A percentile compares a stretch with the other conserved stretches of the same genome.
Conservation (phyloP, 2,113 vertebrate species). For the Thunnus thynnus region DNA sequence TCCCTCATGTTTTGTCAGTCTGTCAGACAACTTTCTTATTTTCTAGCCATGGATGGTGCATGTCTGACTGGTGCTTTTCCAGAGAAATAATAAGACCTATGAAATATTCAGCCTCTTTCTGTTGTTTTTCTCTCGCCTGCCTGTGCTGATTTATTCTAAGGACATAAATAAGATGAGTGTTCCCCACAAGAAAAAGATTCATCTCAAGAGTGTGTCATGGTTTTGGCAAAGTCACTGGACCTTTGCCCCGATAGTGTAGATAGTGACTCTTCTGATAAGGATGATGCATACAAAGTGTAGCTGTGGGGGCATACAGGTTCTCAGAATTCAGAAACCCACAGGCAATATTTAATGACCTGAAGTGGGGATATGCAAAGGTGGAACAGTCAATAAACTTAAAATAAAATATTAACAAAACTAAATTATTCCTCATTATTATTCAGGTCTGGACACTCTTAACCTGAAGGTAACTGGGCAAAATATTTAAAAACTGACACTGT, state of each 20-base stretch:
- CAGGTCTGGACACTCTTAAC: too few species aligned
- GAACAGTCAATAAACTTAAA: not conserved
- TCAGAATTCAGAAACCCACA: not conserved
- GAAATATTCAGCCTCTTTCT: constrained; percentile 32
- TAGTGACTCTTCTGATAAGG: not conserved
- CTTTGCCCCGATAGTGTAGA: not conserved
- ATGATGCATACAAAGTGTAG: not conserved
- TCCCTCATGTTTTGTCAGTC: constrained; percentile 43
- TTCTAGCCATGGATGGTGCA: constrained; percentile 35
- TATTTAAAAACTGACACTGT: too few species aligned
- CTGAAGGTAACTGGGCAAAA: too few species aligned
- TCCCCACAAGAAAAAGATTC: not conserved
- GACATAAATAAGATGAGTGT: not conserved
- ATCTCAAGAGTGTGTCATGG: not conserved
- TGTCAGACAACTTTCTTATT: constrained; percentile 47
- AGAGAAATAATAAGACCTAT: constrained; percentile 64
- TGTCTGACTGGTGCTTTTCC: constrained; percentile 52
- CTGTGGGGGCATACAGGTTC: not conserved
- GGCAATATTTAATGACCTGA: not conserved
- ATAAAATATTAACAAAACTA: not conserved
- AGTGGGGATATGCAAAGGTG: not conserved
- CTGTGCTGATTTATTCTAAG: not conserved
- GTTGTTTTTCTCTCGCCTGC: not conserved
- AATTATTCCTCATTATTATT: not conserved
- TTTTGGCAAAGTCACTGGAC: not conserved